Conservation (phyloP, 2,888 invertebrate genomes). For the Amaurobius ferox region DNA sequence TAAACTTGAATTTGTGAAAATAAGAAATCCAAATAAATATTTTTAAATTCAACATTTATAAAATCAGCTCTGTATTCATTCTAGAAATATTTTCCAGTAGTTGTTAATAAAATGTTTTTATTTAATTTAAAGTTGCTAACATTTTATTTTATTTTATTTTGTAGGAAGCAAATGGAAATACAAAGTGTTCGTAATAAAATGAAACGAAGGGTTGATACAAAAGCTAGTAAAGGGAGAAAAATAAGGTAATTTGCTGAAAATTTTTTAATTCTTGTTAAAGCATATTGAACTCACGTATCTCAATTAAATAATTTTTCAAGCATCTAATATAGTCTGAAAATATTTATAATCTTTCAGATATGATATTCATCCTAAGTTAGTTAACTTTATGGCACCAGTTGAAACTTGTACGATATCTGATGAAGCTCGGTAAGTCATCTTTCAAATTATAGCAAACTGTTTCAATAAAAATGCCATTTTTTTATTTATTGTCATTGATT, state of each 20-base stretch:
- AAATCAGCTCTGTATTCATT: too few relatives aligned
- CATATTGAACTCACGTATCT: background rate
- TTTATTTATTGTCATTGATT: too few relatives aligned
- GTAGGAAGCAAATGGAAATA: constrained; percentile 80
- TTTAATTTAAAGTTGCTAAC: too few relatives aligned
- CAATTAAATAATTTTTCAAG: background rate
- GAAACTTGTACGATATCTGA: constrained; percentile 85
- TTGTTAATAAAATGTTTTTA: too few relatives aligned
- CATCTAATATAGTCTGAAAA: background rate
- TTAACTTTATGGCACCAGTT: constrained; percentile 92
- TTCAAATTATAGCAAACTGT: too few relatives aligned
- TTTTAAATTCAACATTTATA: too few relatives aligned
- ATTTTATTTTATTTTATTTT: background rate
- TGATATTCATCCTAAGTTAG: constrained; percentile 88
- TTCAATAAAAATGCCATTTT: too few relatives aligned
- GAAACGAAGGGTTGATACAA: constrained; percentile 94
- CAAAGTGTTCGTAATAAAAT: constrained; percentile 93
- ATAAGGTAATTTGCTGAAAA: constrained; percentile 79
- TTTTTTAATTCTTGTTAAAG: background rate
- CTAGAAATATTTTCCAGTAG: too few relatives aligned
- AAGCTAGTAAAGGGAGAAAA: constrained; percentile 95
- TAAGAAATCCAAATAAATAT: too few relatives aligned
- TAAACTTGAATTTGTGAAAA: too few relatives aligned
- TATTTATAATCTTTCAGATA: constrained; percentile 80
- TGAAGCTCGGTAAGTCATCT: constrained; percentile 81